Base-by-base conservation (phyloP, 2,888 invertebrate species). In the Hesperia comma region DNA sequence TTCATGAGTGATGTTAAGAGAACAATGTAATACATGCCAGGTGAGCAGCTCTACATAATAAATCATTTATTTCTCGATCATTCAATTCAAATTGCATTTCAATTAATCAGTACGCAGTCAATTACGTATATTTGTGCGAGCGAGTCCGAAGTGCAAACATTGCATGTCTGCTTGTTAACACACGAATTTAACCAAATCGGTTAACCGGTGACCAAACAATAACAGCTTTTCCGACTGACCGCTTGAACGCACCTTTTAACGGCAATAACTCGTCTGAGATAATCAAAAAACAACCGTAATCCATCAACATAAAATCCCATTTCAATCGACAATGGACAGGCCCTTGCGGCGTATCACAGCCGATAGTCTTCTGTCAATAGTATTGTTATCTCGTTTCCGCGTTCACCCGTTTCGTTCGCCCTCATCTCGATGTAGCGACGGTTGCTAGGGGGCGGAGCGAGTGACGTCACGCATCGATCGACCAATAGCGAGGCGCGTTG, bases 181-280 rank as follows among this genome's bases (percentile, higher is more conserved):
- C 87, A 90, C 90, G 86, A 91, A 90, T 89, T 88, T 90, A 90
- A 91, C 91, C 90, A 91, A 92, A 91, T 90, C 88, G 91, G 91
- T 92, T 91, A 91, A 91, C 92, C 92, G 85, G 83, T 87, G 89
- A 87, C 89, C 90, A 90, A 92, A 92, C 92, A 92, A 92, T 91
- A 92, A 91, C 91, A 92, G 90, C 90, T 91, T 88, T 88, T 84
- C 87, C 87, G 86, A 86, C 86, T 89, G 90, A 90, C 90, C 90
- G 85, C 80, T 76, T 71, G 71, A 66, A 69, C 68, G 71, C 73
- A 70, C 68, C 69, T 66, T 70, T 69, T 71, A 37, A 63, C 63
- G 32, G 14, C 15, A 2, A 2, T 0, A 1, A 2, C 2, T 0
- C 64, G 70, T 40, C 15, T 41, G 5, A 82, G 79, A 74, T 12